A percentile compares a stretch with the other conserved stretches of the same genome.
phyloP scores from a whole-genome alignment of 1,140 invertebrate genomes.

The Bombus fervidus region DNA sequence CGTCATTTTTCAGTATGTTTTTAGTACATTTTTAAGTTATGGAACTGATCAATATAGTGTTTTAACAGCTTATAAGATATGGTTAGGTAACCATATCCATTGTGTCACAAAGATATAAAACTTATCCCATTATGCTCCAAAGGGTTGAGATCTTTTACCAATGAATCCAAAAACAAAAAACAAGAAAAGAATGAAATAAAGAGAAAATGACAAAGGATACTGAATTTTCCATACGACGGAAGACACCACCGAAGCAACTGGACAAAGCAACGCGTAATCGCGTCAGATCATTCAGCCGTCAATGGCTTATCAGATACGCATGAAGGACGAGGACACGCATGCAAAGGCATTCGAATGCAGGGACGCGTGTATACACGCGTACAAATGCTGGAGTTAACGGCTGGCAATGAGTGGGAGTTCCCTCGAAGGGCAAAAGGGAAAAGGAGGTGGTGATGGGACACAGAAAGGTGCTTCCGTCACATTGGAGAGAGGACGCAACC shows the following conservation, averaged over 20 bases:
- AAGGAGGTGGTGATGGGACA: constrained; percentile 68
- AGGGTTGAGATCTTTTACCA: too few species aligned
- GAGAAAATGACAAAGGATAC: background rate
- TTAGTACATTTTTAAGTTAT: too few species aligned
- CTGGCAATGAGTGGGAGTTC: constrained; percentile 44
- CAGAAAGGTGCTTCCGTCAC: constrained; percentile 78
- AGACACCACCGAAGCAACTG: background rate
- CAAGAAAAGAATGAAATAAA: background rate
- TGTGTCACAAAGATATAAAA: too few species aligned
- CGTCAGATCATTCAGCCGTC: constrained; percentile 78
- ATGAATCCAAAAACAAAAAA: background rate
- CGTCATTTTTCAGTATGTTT: too few species aligned
- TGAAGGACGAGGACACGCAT: constrained; percentile 41
- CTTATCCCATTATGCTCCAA: too few species aligned
- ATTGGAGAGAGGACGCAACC: constrained; percentile 74
- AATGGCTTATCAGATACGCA: constrained; percentile 75
- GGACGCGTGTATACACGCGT: constrained; percentile 26
- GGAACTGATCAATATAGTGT: too few species aligned
- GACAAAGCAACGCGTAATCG: constrained; percentile 72
- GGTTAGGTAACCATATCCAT: too few species aligned
- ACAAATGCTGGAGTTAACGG: constrained; percentile 46
- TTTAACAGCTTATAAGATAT: too few species aligned
- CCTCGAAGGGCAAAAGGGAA: constrained; percentile 60
- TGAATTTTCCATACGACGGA: background rate
- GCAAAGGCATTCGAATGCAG: constrained; percentile 47